Percentiles rank a stretch among this genome's conserved stretches.
Conservation (phyloP, 1,140 invertebrate species). For the Ceratitis capitata region DNA sequence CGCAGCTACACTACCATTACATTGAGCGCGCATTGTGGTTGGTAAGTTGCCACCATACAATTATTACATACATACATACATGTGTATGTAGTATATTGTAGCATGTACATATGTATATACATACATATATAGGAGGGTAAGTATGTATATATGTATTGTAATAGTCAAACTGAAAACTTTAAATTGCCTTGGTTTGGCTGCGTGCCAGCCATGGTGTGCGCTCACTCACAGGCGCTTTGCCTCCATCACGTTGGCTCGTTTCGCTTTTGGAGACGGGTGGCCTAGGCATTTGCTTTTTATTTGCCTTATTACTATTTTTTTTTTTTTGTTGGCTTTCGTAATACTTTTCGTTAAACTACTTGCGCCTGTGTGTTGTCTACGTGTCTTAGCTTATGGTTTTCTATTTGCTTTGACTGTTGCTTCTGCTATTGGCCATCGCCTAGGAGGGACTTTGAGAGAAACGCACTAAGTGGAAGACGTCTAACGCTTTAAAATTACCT, state of each 20-base stretch:
- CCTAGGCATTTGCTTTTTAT: neutral
- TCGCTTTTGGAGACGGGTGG: neutral
- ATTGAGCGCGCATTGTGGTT: constrained; percentile 10
- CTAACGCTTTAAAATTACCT: neutral
- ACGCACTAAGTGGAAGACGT: neutral
- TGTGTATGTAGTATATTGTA: too few relatives aligned
- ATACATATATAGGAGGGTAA: too few relatives aligned
- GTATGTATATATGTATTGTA: too few relatives aligned
- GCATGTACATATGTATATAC: too few relatives aligned
- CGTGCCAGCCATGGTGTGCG: constrained; percentile 12
- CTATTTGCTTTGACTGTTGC: neutral
- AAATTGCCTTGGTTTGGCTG: constrained; percentile 19
- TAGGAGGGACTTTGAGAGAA: constrained; percentile 23
- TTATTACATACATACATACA: too few relatives aligned
- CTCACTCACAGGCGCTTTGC: neutral
- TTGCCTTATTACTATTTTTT: too few relatives aligned
- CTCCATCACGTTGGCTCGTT: neutral
- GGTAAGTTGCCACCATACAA: too few relatives aligned
- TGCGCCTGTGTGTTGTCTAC: neutral
- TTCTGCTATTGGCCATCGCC: neutral
- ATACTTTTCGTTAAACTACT: neutral
- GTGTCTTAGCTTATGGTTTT: neutral
- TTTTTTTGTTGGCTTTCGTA: constrained; percentile 2
- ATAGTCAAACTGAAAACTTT: constrained; percentile 26
- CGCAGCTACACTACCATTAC: neutral